Percentiles rank a stretch among this genome's conserved stretches.
phyloP scores from a whole-genome alignment of 2,113 vertebrate species.

The Sialia sialis region DNA sequence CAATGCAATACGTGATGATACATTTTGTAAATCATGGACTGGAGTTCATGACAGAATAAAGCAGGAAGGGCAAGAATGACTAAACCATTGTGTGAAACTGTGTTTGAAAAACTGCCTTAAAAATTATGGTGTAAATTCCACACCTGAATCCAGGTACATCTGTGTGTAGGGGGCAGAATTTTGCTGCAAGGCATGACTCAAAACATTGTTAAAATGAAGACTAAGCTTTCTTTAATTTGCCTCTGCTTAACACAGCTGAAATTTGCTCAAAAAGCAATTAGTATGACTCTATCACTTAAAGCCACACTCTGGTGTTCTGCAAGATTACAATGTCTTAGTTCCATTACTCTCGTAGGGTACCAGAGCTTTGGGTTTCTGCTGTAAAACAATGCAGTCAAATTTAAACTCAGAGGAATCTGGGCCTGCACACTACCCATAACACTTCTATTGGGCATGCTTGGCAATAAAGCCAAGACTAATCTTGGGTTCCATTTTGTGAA shows the following conservation, averaged over 20 bases:
- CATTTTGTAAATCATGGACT: background rate
- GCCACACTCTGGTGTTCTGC: background rate
- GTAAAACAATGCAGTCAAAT: background rate
- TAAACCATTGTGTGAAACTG: background rate
- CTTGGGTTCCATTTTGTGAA: background rate
- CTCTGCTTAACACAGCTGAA: background rate
- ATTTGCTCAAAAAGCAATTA: background rate
- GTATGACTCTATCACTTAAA: background rate
- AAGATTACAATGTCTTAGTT: background rate
- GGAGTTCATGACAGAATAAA: background rate
- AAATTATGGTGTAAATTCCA: background rate
- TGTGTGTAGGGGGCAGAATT: background rate
- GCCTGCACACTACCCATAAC: background rate
- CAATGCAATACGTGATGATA: rapidly evolving
- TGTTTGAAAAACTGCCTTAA: background rate
- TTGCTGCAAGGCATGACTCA: background rate
- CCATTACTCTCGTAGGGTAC: background rate
- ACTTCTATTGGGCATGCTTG: background rate
- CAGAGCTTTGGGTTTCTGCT: background rate
- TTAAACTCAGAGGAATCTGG: background rate
- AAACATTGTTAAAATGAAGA: background rate
- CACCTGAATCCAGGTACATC: background rate
- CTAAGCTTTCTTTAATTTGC: background rate
- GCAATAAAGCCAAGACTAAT: background rate
- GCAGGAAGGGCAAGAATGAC: background rate